Conservation (phyloP, 1,140 invertebrate species). For the Holotrichia oblita region DNA sequence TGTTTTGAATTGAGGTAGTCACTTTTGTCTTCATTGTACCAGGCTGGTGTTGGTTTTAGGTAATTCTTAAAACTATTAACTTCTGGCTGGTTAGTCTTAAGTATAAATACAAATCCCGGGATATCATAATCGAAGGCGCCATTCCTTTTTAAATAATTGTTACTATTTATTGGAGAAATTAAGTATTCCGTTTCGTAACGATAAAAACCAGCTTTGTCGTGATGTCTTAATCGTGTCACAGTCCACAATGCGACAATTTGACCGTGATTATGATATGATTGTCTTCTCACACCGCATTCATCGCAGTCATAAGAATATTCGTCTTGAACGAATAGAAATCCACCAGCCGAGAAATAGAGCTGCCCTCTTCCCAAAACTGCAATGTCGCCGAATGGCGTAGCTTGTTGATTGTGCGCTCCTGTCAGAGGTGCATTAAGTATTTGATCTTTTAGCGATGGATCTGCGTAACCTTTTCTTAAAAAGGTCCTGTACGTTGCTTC, state of each 20-base stretch:
- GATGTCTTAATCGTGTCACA: slow-evolving; percentile 70
- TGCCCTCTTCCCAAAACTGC: slow-evolving; percentile 68
- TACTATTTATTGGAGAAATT: slow-evolving; percentile 63
- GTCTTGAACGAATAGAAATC: slow-evolving; percentile 67
- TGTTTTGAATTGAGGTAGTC: neutral
- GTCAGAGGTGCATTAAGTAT: slow-evolving; percentile 66
- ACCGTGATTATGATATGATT: slow-evolving; percentile 49
- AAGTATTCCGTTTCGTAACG: slow-evolving; percentile 73
- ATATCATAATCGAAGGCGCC: slow-evolving; percentile 56
- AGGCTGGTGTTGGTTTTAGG: neutral
- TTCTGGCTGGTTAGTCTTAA: neutral
- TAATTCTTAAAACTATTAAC: neutral
- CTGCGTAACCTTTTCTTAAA: slow-evolving; percentile 62
- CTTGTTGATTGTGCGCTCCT: slow-evolving; percentile 52
- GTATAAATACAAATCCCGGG: slow-evolving; percentile 51
- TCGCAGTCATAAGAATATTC: slow-evolving; percentile 63
- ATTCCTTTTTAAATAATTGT: slow-evolving; percentile 46
- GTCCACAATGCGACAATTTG: slow-evolving; percentile 69
- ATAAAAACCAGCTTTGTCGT: slow-evolving; percentile 62
- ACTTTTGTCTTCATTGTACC: neutral
- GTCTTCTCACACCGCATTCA: slow-evolving; percentile 53
- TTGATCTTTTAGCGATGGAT: slow-evolving; percentile 64
- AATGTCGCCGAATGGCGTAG: slow-evolving; percentile 67
- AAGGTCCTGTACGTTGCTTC: slow-evolving; percentile 59
- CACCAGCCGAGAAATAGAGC: slow-evolving; percentile 62